Evolutionary conservation across 2,113 vertebrate species (phyloP).

Genomic region (Pluvialis apricaria): DNA sequence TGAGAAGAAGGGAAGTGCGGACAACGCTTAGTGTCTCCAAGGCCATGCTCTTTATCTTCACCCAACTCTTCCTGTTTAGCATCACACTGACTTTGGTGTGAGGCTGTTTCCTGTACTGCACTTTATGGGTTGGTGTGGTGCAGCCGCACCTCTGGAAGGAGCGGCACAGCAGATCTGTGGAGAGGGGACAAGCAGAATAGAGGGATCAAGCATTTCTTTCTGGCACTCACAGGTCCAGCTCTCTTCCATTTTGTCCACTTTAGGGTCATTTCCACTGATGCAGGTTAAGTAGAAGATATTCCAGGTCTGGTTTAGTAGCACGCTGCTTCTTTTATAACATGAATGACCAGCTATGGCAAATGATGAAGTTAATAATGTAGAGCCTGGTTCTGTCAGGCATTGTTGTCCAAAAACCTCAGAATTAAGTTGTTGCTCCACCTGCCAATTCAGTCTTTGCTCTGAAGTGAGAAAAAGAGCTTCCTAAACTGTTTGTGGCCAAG

Average conservation of each 20-base stretch:
- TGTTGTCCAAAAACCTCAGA: neutral
- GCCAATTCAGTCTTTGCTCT: neutral
- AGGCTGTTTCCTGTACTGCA: neutral
- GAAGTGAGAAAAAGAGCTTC: neutral
- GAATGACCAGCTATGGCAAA: neutral
- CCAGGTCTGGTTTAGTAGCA: neutral
- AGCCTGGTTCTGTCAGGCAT: neutral
- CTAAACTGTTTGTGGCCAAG: neutral
- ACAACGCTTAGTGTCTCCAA: fast-evolving
- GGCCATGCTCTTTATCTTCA: neutral
- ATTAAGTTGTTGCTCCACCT: neutral
- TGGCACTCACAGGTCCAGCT: neutral
- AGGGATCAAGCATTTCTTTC: neutral
- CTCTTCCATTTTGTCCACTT: neutral
- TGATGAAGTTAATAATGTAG: neutral
- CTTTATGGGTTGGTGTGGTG: fast-evolving
- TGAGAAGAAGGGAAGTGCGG: fast-evolving
- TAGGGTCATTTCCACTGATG: neutral
- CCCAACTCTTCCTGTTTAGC: neutral
- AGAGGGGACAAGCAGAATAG: neutral
- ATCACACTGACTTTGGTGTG: fast-evolving
- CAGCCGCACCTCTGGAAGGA: neutral
- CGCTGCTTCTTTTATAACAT: fast-evolving
- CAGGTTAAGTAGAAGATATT: neutral
- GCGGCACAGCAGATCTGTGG: neutral